phyloP scores from a whole-genome alignment of 1,140 invertebrate species.

The Drosophila malerkotliana region DNA sequence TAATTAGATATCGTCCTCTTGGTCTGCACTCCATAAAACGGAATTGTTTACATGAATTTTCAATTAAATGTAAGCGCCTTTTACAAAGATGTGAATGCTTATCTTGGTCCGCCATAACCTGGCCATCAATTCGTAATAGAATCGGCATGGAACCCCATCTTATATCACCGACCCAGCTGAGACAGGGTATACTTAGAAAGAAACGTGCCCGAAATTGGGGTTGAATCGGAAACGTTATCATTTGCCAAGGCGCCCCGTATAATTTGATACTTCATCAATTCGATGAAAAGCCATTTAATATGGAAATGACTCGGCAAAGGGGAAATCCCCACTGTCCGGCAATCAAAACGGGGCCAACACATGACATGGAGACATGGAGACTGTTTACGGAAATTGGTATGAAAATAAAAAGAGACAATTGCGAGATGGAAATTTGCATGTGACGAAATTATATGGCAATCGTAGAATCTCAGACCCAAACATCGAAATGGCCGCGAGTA shows the following conservation, averaged over 20 bases:
- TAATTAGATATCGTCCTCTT: neutral
- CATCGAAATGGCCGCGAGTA: conserved; percentile 23
- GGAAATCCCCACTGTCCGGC: conserved; percentile 23
- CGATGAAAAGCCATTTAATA: conserved; percentile 69
- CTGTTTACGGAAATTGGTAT: conserved; percentile 63
- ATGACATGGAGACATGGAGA: conserved; percentile 27
- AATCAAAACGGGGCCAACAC: conserved; percentile 34
- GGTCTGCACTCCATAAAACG: neutral
- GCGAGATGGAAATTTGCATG: conserved; percentile 43
- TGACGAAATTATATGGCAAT: conserved; percentile 23
- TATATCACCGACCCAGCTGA: conserved; percentile 28
- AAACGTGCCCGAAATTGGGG: conserved; percentile 66
- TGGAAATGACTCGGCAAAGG: conserved; percentile 58
- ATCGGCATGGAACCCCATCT: conserved; percentile 10
- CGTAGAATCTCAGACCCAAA: conserved; percentile 19
- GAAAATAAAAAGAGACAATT: conserved; percentile 54
- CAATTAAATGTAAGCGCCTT: conserved; percentile 2
- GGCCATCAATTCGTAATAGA: conserved; percentile 33
- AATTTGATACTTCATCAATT: conserved; percentile 77
- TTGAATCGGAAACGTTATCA: conserved; percentile 44
- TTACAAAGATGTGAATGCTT: conserved; percentile 7
- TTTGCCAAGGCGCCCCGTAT: conserved; percentile 48
- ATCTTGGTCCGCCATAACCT: conserved; percentile 19
- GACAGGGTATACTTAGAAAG: conserved; percentile 29
- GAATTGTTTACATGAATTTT: conserved; percentile 1